Percentiles rank a stretch among this genome's conserved stretches.
Conservation (phyloP, 2,113 vertebrate species). For the Merops nubicus region DNA sequence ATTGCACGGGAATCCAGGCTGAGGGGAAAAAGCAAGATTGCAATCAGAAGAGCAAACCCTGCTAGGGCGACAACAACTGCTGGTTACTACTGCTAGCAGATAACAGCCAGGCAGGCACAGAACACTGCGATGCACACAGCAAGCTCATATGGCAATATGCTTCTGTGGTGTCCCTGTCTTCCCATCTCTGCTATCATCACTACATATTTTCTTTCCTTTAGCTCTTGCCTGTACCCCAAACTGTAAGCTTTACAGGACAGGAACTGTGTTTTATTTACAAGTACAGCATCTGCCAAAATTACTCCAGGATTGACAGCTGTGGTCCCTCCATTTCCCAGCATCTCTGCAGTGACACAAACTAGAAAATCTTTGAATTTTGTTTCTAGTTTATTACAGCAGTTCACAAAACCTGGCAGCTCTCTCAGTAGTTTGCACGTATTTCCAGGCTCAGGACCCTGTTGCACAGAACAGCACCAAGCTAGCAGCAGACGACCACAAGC, state of each 20-base stretch:
- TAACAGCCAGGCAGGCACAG: neutral
- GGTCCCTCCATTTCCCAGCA: neutral
- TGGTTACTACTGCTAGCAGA: neutral
- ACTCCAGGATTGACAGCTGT: accelerated
- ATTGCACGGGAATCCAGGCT: conserved; percentile 21
- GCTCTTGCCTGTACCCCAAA: neutral
- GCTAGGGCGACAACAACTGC: neutral
- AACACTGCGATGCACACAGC: neutral
- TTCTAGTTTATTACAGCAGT: neutral
- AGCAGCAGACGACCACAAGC: neutral
- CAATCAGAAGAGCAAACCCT: conserved; percentile 19
- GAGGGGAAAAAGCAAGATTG: neutral
- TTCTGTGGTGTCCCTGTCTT: neutral
- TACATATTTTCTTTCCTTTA: neutral
- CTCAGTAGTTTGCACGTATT: neutral
- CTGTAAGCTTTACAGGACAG: neutral
- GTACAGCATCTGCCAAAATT: neutral
- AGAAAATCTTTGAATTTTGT: neutral
- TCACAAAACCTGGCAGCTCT: neutral
- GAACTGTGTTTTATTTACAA: neutral
- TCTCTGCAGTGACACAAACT: neutral
- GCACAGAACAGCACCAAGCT: neutral
- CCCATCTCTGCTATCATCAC: neutral
- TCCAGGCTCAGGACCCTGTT: neutral
- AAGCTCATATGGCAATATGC: neutral